A percentile compares a stretch with the other conserved stretches of the same genome.
Evolutionary conservation across 2,888 invertebrate species (phyloP).

Genomic region (Antitype chi): DNA sequence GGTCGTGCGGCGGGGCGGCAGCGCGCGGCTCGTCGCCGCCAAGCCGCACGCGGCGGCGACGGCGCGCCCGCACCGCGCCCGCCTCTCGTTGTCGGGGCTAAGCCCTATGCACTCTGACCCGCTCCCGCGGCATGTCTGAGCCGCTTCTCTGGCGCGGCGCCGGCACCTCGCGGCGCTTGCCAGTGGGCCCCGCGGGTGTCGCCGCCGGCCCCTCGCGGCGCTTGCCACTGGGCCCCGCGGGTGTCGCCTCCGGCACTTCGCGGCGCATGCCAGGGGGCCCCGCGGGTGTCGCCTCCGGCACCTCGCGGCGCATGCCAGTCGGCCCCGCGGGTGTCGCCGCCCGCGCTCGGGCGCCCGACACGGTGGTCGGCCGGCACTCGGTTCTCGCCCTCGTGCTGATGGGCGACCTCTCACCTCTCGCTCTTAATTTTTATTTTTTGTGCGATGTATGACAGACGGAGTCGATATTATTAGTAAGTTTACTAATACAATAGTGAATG

Average conservation of each 20-base stretch:
- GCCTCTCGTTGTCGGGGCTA: slow-evolving; percentile 84
- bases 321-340: slow-evolving; percentile 66
- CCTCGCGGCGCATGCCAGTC: slow-evolving; percentile 65
- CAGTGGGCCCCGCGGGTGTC: slow-evolving; percentile 12
- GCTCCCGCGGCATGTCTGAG: slow-evolving; percentile 87
- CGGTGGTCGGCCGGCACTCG: slow-evolving; percentile 74
- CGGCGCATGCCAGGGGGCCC: slow-evolving; percentile 66
- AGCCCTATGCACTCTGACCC: slow-evolving; percentile 83
- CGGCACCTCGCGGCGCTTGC: slow-evolving; percentile 53
- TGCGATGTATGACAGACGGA: slow-evolving; percentile 76
- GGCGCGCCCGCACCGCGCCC: slow-evolving; percentile 76
- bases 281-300: slow-evolving; percentile 65
- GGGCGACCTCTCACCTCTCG: slow-evolving; percentile 77
- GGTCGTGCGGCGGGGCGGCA: slow-evolving; percentile 80
- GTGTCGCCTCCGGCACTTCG: slow-evolving; percentile 58
- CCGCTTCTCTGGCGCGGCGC: slow-evolving; percentile 83
- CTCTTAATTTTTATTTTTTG: slow-evolving; percentile 80
- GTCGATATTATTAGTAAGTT: slow-evolving; percentile 83
- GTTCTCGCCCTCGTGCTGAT: slow-evolving; percentile 77
- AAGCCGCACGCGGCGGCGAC: slow-evolving; percentile 71
- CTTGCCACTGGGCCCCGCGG: too few relatives aligned
- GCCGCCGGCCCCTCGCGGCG: slow-evolving; percentile 65
- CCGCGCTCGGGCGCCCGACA: slow-evolving; percentile 69
- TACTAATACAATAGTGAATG: slow-evolving; percentile 75
- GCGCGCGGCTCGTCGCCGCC: slow-evolving; percentile 72